Evolutionary conservation across 2,113 vertebrate genomes (phyloP), one percentile per base, ranked within the genome.

Genomic region (Micromys minutus): DNA sequence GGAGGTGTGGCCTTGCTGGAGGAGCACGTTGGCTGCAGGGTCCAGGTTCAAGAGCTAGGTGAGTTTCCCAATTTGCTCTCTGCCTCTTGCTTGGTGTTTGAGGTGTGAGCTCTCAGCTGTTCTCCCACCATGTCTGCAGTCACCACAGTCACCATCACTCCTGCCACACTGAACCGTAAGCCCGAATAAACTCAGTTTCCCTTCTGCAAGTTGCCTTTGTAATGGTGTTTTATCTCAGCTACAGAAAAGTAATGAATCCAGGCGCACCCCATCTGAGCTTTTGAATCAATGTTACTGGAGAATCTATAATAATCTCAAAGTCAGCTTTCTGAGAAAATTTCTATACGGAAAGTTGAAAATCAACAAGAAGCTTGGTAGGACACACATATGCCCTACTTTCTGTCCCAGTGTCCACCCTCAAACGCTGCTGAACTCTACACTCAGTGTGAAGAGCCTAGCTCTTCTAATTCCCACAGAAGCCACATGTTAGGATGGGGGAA

Each of bases 381-480:
- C n/a, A 72, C 26, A 45, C 19, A 17, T 31, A 77, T 55, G 50
- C 79, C 57, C 39, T 11, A 29, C 84, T 79, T 93, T 16, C 55
- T 93, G 36, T 47, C 29, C 6, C 61, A 81, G 34, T 6, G 22
- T 77, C 34, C 31, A 79, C 87, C 34, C 19, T 93, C 59, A 93
- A 15, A 93, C 36, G 16, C 42, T 59, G 75, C 42, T 80, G 69
- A 45, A 8, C n/a, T 94, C 90, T 80, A 84, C 17, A 61, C 19
- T 12, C 34, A 85, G 17, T 31, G 31, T 77, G 57, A 11, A 83
- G 3, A 50, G 6, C 4, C 5, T 59, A 42, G 10, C 77, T 83
- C 24, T 87, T 84, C 79, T 96, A 67, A 95, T 92, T 77, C 90
- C 69, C 39, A 81, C 15, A 69, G 88, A 89, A 39, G 52, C n/a